Percentiles rank a stretch among this genome's conserved stretches.
These are phyloP conservation scores for Illadopsis cleaveri DNA, from an alignment of 2,113 vertebrate genomes.

Conservation along the genomic window DNA sequence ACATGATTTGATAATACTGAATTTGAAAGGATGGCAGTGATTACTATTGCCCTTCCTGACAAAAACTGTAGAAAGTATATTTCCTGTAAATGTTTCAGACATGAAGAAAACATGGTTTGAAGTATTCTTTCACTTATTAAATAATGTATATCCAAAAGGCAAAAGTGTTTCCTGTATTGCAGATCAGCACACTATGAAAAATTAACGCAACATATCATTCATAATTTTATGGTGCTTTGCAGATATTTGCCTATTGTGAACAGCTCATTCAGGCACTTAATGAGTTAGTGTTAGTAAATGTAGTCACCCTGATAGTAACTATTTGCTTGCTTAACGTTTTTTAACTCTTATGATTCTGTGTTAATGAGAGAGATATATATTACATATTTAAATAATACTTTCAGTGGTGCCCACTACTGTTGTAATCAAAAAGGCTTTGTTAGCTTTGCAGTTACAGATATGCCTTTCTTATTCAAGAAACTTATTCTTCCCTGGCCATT, in stretches of 20 bases:
- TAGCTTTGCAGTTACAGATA: not conserved
- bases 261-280: slow-evolving; percentile 19
- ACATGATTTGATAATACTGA: not conserved
- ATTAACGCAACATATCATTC: slow-evolving; percentile 2
- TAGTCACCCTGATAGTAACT: slow-evolving; percentile 16
- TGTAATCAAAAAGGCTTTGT: not conserved
- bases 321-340: not conserved
- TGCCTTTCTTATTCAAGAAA: not conserved
- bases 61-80: not conserved
- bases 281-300: not conserved
- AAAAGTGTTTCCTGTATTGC: not conserved
- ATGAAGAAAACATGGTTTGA: not conserved
- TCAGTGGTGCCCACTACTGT: not conserved
- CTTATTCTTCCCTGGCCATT: not conserved
- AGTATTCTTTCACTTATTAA: not conserved
- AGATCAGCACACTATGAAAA: not conserved
- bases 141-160: not conserved
- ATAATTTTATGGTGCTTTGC: slow-evolving; percentile 38
- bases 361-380: slow-evolving; percentile 1
- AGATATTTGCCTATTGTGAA: slow-evolving; percentile 13
- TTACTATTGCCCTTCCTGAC: not conserved
- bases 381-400: slow-evolving; percentile 7
- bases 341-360: not conserved
- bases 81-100: not conserved
- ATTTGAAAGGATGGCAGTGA: not conserved